These are phyloP conservation scores for Stegophylla sp. DNA, from an alignment of 2,888 invertebrate species.

Conservation along the genomic window DNA sequence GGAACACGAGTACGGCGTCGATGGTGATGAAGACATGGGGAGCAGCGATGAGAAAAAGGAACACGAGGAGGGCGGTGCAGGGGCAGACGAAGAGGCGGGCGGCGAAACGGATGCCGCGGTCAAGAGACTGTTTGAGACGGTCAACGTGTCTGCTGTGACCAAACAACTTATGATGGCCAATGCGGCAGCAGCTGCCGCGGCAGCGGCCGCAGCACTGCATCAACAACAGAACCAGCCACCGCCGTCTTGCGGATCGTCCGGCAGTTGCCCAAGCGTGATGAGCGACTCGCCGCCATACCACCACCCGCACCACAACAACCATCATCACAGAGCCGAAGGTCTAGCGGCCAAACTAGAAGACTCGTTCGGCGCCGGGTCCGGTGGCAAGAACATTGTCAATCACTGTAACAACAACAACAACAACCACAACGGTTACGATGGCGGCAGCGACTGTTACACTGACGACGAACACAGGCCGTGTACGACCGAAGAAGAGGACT, in stretches of 20 bases:
- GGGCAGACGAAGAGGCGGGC: slow-evolving; percentile 60
- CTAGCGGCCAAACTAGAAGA: slow-evolving; percentile 79
- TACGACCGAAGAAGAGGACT: slow-evolving; percentile 63
- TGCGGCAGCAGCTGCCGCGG: slow-evolving; percentile 73
- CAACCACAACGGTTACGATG: slow-evolving; percentile 64
- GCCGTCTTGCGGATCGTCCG: slow-evolving; percentile 66
- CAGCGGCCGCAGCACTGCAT: slow-evolving; percentile 64
- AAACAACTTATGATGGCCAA: slow-evolving; percentile 78
- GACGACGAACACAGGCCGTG: slow-evolving; percentile 62
- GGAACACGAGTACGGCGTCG: slow-evolving; percentile 24
- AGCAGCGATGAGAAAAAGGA: slow-evolving; percentile 36
- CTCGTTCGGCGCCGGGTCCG: slow-evolving; percentile 68
- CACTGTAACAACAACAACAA: slow-evolving; percentile 62
- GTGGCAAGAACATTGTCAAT: slow-evolving; percentile 66
- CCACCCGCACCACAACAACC: slow-evolving; percentile 67
- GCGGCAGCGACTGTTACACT: slow-evolving; percentile 62
- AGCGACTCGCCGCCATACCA: slow-evolving; percentile 58
- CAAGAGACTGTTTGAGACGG: slow-evolving; percentile 76
- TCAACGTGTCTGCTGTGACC: slow-evolving; percentile 75
- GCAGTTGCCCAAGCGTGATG: slow-evolving; percentile 62
- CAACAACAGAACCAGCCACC: slow-evolving; percentile 67
- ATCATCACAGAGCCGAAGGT: slow-evolving; percentile 70
- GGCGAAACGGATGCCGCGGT: slow-evolving; percentile 73
- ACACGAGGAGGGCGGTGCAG: slow-evolving; percentile 29
- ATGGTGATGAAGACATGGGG: slow-evolving; percentile 7